These are phyloP conservation scores for Prunella strophiata DNA, from an alignment of 2,797 vertebrate species.

Conservation along the genomic window DNA sequence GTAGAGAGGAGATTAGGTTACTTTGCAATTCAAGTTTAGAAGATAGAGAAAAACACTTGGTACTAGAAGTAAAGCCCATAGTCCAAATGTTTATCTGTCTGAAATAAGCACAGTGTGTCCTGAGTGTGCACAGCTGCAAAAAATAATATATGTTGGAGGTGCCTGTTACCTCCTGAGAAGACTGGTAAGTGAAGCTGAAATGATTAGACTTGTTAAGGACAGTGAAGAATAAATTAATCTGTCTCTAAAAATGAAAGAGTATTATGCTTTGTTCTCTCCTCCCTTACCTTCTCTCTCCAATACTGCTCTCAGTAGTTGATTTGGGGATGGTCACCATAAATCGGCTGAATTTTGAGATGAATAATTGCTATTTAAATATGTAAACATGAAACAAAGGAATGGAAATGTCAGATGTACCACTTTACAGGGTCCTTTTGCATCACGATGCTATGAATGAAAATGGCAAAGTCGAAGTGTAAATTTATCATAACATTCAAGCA, in stretches of 20 bases:
- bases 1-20: background rate
- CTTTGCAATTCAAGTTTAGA: background rate
- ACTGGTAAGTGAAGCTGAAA: background rate
- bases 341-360: background rate
- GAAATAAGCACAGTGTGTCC: background rate
- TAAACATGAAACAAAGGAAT: background rate
- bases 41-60: background rate
- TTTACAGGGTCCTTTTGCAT: background rate
- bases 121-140: background rate
- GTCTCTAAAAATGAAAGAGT: background rate
- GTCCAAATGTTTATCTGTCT: background rate
- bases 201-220: background rate
- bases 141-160: background rate
- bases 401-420: background rate
- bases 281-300: background rate
- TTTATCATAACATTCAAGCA: conserved; percentile 56
- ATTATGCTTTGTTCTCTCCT: background rate
- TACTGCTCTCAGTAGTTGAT: background rate
- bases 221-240: background rate
- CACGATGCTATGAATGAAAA: background rate
- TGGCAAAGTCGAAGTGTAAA: conserved; percentile 43
- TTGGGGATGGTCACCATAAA: background rate
- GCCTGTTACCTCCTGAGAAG: background rate
- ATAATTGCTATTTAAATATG: background rate
- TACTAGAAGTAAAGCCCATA: background rate